These are phyloP conservation scores for Sarcophaga variegata DNA, from an alignment of 2,888 invertebrate genomes.

Conservation along the genomic window DNA sequence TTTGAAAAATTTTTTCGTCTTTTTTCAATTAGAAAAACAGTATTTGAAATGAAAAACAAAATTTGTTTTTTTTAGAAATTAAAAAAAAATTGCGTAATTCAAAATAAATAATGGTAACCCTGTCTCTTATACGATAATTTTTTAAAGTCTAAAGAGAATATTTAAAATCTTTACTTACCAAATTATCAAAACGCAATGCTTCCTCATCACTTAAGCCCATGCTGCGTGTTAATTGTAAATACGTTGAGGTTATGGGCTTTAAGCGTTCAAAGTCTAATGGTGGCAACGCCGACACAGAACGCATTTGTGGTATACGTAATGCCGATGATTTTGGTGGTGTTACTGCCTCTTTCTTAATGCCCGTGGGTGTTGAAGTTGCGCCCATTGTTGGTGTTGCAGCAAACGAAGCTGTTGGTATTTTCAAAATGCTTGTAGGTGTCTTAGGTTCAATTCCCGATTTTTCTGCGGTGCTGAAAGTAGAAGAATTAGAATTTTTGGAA, in stretches of 20 bases:
- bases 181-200: constrained; percentile 84
- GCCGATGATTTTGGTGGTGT: constrained; percentile 53
- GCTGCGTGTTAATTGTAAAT: constrained; percentile 91
- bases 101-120: no score
- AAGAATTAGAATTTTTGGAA: constrained; percentile 75
- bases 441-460: constrained; percentile 57
- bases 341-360: constrained; percentile 49
- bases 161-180: constrained; percentile 83
- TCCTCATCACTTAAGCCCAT: constrained; percentile 86
- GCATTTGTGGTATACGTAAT: constrained; percentile 65
- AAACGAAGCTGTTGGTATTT: constrained; percentile 29
- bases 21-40: no score
- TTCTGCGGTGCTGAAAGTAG: constrained; percentile 76
- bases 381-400: constrained; percentile 19
- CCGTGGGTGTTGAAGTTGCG: constrained; percentile 64
- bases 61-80: no score
- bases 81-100: no score
- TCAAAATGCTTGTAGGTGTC: not conserved
- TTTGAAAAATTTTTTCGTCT: no score
- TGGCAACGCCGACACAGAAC: constrained; percentile 67
- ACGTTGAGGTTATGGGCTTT: constrained; percentile 94
- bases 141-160: constrained; percentile 76
- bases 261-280: constrained; percentile 82
- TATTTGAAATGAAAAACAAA: no score
- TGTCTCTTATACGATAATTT: not conserved